Conservation (phyloP, 2,797 vertebrate species). For the Chaetodon trifasciatus region DNA sequence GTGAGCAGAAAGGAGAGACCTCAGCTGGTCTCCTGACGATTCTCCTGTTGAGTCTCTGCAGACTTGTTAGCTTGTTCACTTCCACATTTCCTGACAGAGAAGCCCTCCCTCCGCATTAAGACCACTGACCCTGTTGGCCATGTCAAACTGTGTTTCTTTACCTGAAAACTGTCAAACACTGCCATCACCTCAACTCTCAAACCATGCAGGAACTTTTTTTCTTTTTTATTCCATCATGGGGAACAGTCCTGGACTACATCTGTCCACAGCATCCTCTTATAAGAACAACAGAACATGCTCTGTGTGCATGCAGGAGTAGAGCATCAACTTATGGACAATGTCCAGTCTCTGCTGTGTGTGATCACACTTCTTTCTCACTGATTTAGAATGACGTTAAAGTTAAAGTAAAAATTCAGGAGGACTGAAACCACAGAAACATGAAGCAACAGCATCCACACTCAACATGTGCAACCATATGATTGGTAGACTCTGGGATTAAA, state of each 20-base stretch:
- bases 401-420: background rate
- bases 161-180: conserved; percentile 23
- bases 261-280: background rate
- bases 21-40: conserved; percentile 37
- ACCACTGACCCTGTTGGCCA: conserved; percentile 29
- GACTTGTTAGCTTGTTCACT: conserved; percentile 64
- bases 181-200: conserved; percentile 6
- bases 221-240: background rate
- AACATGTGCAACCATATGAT: background rate
- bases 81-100: conserved; percentile 52
- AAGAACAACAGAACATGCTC: background rate
- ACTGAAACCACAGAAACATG: background rate
- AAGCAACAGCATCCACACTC: too few species aligned
- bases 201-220: background rate
- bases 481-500: background rate
- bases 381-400: background rate
- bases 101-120: conserved; percentile 48
- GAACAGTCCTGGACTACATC: background rate
- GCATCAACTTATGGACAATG: background rate
- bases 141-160: conserved; percentile 46
- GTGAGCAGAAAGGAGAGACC: conserved; percentile 21
- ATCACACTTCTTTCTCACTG: background rate
- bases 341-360: too few species aligned
- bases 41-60: conserved; percentile 36
- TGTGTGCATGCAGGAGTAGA: background rate